Evolutionary conservation across 2,797 vertebrate genomes (phyloP), one percentile per base, ranked within the genome.

Genomic region (Hyperoplus lanceolatus): DNA sequence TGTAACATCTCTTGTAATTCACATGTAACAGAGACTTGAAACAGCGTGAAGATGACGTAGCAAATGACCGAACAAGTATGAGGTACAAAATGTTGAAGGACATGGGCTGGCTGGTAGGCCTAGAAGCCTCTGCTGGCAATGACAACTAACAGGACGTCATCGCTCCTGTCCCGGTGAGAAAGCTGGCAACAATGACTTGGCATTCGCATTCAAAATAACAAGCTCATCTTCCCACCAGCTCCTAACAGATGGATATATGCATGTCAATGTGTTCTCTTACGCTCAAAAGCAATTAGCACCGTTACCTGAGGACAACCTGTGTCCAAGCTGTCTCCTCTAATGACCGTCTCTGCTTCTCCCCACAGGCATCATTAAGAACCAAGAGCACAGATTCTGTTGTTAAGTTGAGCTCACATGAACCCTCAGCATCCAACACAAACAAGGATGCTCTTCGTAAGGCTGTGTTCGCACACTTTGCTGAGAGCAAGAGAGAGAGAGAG

Each of bases 1-100:
- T n/a, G 9, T 43, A 39, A 69, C 36, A 16, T 46, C 15, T 62
- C 29, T 16, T 29, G 12, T 73, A 18, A 5, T 62, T 69, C 2
- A 39, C 12, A 14, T 55, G 54, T 8, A 54, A 68, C 90, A 99
- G 97, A 67, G 96, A 96, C 91, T 98, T 97, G 0, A 97, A 98
- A 55, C 96, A 98, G 87, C 97, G 97, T 61, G 98, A 98, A 90
- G 96, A 98, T 5, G 97, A 97, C 61, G 95, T 98, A 42, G 97
- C 96, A 64, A 96, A 96, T 68, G 97, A 97, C 84, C 29, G 29
- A 29, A 29, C 29, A 29, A 98, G 98, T 75, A 98, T 98, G 5
- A 96, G 97, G 54, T 98, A 96, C 93, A 97, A 98, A 89, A 98
- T 97, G 97, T 93, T 98, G 45, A 97, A 98, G 79, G 97, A 97